phyloP scores from a whole-genome alignment of 1,140 invertebrate species.

The Diploscapter pachys region DNA sequence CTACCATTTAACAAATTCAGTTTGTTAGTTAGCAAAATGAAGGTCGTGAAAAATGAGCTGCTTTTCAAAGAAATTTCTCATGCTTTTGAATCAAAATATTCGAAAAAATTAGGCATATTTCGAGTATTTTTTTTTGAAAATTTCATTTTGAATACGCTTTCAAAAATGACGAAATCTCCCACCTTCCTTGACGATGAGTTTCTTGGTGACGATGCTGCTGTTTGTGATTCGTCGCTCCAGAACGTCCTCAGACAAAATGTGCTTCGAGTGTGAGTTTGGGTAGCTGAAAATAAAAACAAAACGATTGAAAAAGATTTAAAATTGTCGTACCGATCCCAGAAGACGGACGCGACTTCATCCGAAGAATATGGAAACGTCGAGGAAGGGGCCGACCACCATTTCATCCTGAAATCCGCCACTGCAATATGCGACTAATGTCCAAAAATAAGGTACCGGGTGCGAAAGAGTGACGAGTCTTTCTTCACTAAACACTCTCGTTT shows the following conservation, averaged over 20 bases:
- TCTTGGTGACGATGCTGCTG: slow-evolving; percentile 50
- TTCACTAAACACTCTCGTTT: no score
- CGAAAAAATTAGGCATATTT: slow-evolving; percentile 10
- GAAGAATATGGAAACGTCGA: slow-evolving; percentile 40
- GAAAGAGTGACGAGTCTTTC: no score
- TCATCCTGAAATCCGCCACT: slow-evolving; percentile 19
- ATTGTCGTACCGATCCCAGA: slow-evolving; percentile 22
- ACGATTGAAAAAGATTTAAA: background rate
- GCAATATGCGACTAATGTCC: no score
- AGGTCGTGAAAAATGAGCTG: no score
- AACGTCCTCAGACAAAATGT: slow-evolving; percentile 57
- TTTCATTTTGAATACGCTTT: background rate
- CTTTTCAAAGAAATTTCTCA: no score
- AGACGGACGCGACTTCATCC: slow-evolving; percentile 33
- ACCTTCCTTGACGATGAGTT: slow-evolving; percentile 57
- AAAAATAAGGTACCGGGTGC: no score
- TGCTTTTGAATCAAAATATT: no score
- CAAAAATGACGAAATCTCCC: slow-evolving; percentile 1
- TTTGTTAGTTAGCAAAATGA: no score
- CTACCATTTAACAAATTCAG: no score
- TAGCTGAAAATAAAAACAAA: slow-evolving; percentile 28
- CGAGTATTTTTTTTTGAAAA: slow-evolving; percentile 7
- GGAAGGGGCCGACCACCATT: slow-evolving; percentile 34
- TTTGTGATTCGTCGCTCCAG: slow-evolving; percentile 48
- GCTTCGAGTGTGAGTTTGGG: slow-evolving; percentile 56